Evolutionary conservation across 2,797 vertebrate species (phyloP).

Genomic region (Hyperoplus lanceolatus): DNA sequence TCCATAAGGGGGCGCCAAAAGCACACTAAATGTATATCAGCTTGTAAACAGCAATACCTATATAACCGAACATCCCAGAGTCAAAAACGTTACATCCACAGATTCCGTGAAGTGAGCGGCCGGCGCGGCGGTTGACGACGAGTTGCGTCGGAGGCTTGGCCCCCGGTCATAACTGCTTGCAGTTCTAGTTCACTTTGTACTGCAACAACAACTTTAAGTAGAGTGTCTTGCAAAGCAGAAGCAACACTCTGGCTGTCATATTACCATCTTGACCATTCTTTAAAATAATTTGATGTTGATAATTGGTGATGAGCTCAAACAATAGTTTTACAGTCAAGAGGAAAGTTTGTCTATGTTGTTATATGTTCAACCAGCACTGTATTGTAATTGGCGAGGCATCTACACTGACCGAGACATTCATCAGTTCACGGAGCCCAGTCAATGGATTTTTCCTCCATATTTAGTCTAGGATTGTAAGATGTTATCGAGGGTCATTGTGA

Average conservation of each 20-base stretch:
- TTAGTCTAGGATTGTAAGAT: slow-evolving; percentile 5
- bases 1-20: too few species aligned
- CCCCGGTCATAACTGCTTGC: too few species aligned
- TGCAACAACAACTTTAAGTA: too few species aligned
- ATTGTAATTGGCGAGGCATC: background rate
- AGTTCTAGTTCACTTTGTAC: too few species aligned
- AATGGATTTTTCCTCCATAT: background rate
- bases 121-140: too few species aligned
- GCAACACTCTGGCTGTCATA: background rate
- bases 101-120: too few species aligned
- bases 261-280: background rate
- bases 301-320: background rate
- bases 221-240: background rate
- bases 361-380: background rate
- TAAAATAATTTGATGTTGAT: background rate
- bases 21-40: too few species aligned
- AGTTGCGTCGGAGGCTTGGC: too few species aligned
- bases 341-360: background rate
- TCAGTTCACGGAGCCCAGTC: too few species aligned
- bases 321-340: background rate
- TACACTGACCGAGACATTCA: background rate
- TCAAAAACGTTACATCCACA: too few species aligned
- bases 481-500: background rate
- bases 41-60: too few species aligned
- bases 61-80: too few species aligned